Conservation (phyloP, 2,888 invertebrate genomes). For the Platycheirus albimanus region DNA sequence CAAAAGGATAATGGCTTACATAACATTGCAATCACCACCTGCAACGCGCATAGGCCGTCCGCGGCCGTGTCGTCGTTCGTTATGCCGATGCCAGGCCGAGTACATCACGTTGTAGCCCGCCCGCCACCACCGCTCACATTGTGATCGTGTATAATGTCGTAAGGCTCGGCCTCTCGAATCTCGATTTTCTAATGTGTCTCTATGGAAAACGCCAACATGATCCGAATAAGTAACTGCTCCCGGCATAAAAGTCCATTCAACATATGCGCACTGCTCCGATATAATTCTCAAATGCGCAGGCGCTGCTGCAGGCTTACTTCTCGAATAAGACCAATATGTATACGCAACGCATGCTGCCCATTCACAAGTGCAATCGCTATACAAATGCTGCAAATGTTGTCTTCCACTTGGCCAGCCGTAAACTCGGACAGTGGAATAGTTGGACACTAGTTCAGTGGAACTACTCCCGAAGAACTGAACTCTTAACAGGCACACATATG, state of each 20-base stretch:
- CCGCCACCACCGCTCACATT: slow-evolving; percentile 40
- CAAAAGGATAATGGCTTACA: slow-evolving; percentile 72
- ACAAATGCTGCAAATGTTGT: too few species aligned
- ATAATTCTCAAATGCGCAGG: slow-evolving; percentile 62
- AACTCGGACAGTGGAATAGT: slow-evolving; percentile 35
- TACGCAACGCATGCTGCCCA: slow-evolving; percentile 54
- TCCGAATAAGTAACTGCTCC: slow-evolving; percentile 55
- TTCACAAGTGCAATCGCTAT: too few species aligned
- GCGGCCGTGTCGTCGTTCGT: slow-evolving; percentile 4
- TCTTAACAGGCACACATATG: slow-evolving; percentile 7
- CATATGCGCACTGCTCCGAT: slow-evolving; percentile 42
- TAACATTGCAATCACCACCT: slow-evolving; percentile 65
- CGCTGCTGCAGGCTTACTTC: slow-evolving; percentile 41
- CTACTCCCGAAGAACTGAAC: slow-evolving; percentile 25
- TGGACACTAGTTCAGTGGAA: slow-evolving; percentile 40
- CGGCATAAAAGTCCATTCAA: slow-evolving; percentile 63
- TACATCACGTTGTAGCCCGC: slow-evolving; percentile 13
- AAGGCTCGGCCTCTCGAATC: slow-evolving; percentile 11
- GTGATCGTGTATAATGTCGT: slow-evolving; percentile 30
- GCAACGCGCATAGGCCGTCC: slow-evolving; percentile 6
- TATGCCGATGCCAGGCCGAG: too few species aligned
- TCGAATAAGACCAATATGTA: slow-evolving; percentile 27
- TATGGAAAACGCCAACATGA: slow-evolving; percentile 62
- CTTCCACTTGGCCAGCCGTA: slow-evolving; percentile 6
- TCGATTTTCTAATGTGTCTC: slow-evolving; percentile 44